Base-by-base conservation (phyloP, 2,113 vertebrate species). In the Nesospiza acunhae region DNA sequence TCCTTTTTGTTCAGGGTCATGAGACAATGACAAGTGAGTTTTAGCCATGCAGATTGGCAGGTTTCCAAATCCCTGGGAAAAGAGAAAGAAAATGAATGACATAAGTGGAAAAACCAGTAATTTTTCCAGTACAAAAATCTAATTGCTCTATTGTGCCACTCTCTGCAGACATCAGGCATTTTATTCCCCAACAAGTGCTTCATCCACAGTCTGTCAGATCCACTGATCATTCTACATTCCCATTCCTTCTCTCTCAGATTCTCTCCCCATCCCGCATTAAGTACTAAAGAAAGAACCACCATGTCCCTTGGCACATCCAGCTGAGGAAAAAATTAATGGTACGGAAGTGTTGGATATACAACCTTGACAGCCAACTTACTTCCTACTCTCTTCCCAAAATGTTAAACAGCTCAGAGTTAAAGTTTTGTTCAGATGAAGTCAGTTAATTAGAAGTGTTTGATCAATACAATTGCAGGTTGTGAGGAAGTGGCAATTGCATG, bases 21-120 rank as follows among this genome's bases (percentile, higher is more conserved):
- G 99, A 92, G 99, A 99, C 60, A 99, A 97, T 0, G 99, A 99
- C 85, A 99, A 94, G 90, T 99, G 99, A 60, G 99, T 99, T 97
- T 99, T 99, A 26, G 99, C 99, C 99, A 99, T 99, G 97, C 99
- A 99, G 95, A 99, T 98, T 30, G 99, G 99, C 78, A 99, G 98
- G 84, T 98, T 98, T 79, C 98, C 98, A 94, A 99, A 99, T 41
- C 99, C 99, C 99, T 99, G 87, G 44, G 63, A 47, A 86, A 89
- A 52, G 5, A 64, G 41, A 92, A 72, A 84, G 49, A 82, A 81
- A 77, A 70, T 23, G 24, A 66, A 28, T 69, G 35, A 87, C 72
- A 20, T 49, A 80, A 41, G 14, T 87, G 55, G 79, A 59, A 46
- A 81, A 59, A 3, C 4, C 11, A 84, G 46, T 63, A 75, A 79